Conservation (phyloP, 2,797 vertebrate genomes). For the Peromyscus melanophrys region DNA sequence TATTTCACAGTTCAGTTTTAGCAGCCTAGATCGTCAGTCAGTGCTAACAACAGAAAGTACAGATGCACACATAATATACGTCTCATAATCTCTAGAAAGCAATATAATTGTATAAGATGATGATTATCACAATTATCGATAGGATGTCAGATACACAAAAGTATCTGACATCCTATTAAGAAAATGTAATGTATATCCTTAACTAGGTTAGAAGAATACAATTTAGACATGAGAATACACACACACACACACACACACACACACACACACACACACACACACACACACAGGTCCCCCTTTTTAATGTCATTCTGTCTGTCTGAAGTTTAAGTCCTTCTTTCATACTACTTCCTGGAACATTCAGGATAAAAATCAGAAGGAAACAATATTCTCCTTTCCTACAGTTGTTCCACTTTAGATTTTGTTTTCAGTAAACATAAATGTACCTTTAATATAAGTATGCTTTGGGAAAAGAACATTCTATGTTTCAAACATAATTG, state of each 20-base stretch:
- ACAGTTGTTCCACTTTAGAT: slow-evolving; percentile 56
- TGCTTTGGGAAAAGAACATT: slow-evolving; percentile 57
- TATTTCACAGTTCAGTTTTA: slow-evolving; percentile 57
- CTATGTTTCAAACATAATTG: slow-evolving; percentile 52
- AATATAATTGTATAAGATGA: slow-evolving; percentile 41
- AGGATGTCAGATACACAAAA: too few species aligned
- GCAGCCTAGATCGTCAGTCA: slow-evolving; percentile 19
- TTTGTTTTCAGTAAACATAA: slow-evolving; percentile 58
- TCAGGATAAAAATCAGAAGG: slow-evolving; percentile 59
- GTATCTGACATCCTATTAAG: slow-evolving; percentile 23
- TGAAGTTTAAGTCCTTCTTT: slow-evolving; percentile 59
- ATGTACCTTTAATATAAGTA: slow-evolving; percentile 47
- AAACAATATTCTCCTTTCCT: slow-evolving; percentile 62
- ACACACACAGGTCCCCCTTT: neutral
- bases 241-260: neutral
- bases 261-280: slow-evolving; percentile 26
- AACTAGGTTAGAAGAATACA: slow-evolving; percentile 9
- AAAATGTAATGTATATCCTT: slow-evolving; percentile 27
- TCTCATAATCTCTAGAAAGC: slow-evolving; percentile 29
- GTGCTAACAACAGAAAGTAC: neutral
- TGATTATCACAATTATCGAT: slow-evolving; percentile 37
- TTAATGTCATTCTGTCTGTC: slow-evolving; percentile 38
- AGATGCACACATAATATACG: neutral
- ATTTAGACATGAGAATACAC: neutral
- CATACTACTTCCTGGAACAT: slow-evolving; percentile 7